phyloP scores from a whole-genome alignment of 2,797 vertebrate genomes.

The Sciurus vulgaris region DNA sequence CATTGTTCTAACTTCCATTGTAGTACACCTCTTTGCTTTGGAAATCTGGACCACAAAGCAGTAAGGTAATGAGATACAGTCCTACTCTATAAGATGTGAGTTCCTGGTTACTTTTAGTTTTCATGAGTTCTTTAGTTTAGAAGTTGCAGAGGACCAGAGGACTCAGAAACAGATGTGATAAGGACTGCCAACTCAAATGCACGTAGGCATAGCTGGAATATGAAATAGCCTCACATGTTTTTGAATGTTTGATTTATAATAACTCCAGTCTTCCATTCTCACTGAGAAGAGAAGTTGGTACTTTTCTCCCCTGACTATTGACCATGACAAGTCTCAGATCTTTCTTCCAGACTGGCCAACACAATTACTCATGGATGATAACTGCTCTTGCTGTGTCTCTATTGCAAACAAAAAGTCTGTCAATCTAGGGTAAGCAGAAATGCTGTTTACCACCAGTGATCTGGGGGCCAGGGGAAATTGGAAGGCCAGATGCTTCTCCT shows the following conservation, averaged over 20 bases:
- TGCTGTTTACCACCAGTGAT: background rate
- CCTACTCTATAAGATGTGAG: background rate
- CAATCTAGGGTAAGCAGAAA: background rate
- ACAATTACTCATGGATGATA: background rate
- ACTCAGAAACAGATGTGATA: constrained; percentile 31
- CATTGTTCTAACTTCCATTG: background rate
- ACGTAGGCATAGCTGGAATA: constrained; percentile 47
- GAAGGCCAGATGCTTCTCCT: background rate
- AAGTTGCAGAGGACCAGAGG: constrained; percentile 6
- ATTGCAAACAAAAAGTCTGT: background rate
- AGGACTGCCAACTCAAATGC: constrained; percentile 41
- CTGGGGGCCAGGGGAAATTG: background rate
- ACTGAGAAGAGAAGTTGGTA: background rate
- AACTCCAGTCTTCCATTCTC: background rate
- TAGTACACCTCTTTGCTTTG: background rate
- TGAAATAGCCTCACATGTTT: constrained; percentile 39
- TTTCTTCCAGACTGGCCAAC: background rate
- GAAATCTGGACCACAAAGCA: background rate
- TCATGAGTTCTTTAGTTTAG: constrained; percentile 36
- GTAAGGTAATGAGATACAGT: background rate
- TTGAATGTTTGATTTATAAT: constrained; percentile 54
- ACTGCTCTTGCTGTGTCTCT: background rate
- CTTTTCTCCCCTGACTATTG: constrained; percentile 9
- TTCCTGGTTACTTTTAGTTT: background rate
- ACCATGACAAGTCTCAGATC: background rate